These are phyloP conservation scores for Ecliptopera silaceata DNA, from an alignment of 2,888 invertebrate genomes.

Conservation along the genomic window DNA sequence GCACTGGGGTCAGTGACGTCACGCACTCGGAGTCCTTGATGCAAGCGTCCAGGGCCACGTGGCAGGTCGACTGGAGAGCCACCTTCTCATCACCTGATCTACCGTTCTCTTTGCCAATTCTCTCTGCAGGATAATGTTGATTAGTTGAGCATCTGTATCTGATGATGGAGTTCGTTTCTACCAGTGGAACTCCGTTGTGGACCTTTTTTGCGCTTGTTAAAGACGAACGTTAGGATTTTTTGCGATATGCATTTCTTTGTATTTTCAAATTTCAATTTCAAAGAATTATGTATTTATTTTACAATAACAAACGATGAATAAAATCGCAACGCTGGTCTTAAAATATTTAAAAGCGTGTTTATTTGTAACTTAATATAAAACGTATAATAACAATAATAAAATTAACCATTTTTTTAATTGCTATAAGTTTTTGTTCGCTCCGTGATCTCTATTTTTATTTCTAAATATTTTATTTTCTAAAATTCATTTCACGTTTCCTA, in stretches of 20 bases:
- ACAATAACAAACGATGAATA: not conserved
- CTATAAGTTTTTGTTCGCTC: not conserved
- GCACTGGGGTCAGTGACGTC: slow-evolving; percentile 90
- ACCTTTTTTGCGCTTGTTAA: not conserved
- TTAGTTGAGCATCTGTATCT: slow-evolving; percentile 25
- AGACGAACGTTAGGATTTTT: not conserved
- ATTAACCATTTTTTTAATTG: not conserved
- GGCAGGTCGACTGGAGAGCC: slow-evolving; percentile 92
- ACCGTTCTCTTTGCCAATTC: slow-evolving; percentile 82
- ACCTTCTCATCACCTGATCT: slow-evolving; percentile 81
- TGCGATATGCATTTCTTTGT: not conserved
- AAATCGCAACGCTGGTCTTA: not conserved
- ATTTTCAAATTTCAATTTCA: not conserved
- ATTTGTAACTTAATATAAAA: not conserved
- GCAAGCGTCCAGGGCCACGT: slow-evolving; percentile 91
- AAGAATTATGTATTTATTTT: not conserved
- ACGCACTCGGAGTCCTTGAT: slow-evolving; percentile 92
- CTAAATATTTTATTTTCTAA: slow-evolving; percentile 2
- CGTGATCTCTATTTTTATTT: not conserved
- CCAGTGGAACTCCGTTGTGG: not conserved
- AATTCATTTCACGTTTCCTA: slow-evolving; percentile 16
- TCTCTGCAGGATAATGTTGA: slow-evolving; percentile 71
- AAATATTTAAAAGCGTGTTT: slow-evolving; percentile 2
- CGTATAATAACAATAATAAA: not conserved
- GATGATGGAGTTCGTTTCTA: not conserved